Conservation (phyloP, 35 echinoderm and acorn worm species). For the Hemicentrotus pulcherrimus region DNA sequence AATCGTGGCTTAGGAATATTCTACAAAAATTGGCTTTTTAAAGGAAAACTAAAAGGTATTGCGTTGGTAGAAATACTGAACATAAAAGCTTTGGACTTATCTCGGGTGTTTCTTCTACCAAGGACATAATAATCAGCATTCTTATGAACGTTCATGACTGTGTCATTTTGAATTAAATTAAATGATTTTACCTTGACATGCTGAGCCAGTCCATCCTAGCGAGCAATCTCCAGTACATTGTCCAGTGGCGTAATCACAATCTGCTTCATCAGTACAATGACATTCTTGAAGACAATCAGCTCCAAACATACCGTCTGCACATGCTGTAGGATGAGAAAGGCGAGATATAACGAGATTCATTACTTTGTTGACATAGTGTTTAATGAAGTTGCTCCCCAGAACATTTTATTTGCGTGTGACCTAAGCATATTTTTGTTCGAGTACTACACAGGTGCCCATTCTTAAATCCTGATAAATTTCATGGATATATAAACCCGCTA, state of each 20-base stretch:
- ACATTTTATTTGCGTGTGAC: too few species aligned
- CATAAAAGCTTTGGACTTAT: neutral
- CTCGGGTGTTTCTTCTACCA: neutral
- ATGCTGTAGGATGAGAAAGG: neutral
- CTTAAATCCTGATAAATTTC: too few species aligned
- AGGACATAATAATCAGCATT: neutral
- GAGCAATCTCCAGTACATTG: conserved; percentile 28
- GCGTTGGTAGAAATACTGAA: neutral
- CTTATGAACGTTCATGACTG: neutral
- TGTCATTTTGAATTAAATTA: neutral
- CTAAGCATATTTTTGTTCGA: too few species aligned
- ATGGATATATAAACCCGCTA: too few species aligned
- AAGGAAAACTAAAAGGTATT: neutral
- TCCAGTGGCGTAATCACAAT: conserved; percentile 47
- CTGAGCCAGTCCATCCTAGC: conserved; percentile 13
- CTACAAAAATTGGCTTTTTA: neutral
- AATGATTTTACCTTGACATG: conserved; percentile 35
- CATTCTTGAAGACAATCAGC: conserved; percentile 47
- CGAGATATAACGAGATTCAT: neutral
- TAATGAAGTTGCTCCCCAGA: too few species aligned
- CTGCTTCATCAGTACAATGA: neutral
- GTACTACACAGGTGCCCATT: too few species aligned
- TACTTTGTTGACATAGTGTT: too few species aligned
- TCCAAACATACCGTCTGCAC: conserved; percentile 26
- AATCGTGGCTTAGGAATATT: neutral